Evolutionary conservation across 2,888 invertebrate genomes (phyloP).

Genomic region (Prosopocoilus inquinatus): DNA sequence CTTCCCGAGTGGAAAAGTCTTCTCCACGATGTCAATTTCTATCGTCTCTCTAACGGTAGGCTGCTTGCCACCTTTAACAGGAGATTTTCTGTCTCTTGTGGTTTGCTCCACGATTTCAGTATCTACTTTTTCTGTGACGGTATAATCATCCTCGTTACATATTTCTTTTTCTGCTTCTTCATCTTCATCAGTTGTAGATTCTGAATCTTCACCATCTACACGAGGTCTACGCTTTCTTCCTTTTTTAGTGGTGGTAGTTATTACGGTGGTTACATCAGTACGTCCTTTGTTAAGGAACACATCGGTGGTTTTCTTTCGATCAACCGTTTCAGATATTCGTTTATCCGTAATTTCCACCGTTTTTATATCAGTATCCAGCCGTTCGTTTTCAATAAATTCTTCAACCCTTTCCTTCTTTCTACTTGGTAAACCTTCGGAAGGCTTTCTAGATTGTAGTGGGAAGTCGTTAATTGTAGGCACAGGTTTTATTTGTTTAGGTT

Average conservation of each 20-base stretch:
- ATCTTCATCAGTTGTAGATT: slow-evolving; percentile 4
- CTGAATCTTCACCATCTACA: slow-evolving; percentile 1
- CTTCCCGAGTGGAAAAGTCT: no score
- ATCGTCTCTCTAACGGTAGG: neutral
- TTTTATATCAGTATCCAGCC: slow-evolving; percentile 16
- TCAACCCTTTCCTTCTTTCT: slow-evolving; percentile 3
- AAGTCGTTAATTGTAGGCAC: slow-evolving; percentile 4
- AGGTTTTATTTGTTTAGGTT: slow-evolving; percentile 15
- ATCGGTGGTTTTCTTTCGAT: neutral
- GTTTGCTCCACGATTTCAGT: slow-evolving; percentile 15
- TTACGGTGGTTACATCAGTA: neutral
- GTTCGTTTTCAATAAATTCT: slow-evolving; percentile 12
- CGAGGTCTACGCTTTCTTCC: neutral
- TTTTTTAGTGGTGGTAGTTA: neutral
- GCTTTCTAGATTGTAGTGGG: neutral
- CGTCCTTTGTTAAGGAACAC: neutral
- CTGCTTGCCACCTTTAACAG: no score
- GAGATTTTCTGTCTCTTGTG: no score
- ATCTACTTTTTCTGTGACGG: neutral
- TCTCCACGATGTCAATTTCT: neutral
- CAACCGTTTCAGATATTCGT: slow-evolving; percentile 8
- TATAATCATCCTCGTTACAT: neutral
- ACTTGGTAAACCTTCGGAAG: neutral
- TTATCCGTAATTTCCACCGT: slow-evolving; percentile 8
- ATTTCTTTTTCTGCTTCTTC: slow-evolving; percentile 8